Conservation (phyloP, 1,140 invertebrate species). For the Sycophaga agraensis region DNA sequence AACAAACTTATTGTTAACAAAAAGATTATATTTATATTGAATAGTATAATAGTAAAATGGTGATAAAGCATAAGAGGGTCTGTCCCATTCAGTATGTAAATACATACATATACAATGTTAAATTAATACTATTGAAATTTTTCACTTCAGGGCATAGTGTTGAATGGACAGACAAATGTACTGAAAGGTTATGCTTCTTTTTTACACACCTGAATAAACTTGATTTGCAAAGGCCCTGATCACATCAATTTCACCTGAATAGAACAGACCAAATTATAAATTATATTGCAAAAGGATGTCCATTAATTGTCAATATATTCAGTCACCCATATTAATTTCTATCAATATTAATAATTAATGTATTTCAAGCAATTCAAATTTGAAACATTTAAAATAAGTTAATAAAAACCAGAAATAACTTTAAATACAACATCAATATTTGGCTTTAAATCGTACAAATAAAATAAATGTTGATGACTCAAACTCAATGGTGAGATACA, state of each 20-base stretch:
- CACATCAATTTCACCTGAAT: conserved; percentile 61
- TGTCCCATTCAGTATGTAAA: conserved; percentile 54
- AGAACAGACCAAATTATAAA: conserved; percentile 60
- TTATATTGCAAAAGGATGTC: conserved; percentile 20
- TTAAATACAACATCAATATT: too few species aligned
- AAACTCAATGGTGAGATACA: too few species aligned
- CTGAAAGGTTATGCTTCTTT: conserved; percentile 28
- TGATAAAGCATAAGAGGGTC: conserved; percentile 35
- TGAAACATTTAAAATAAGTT: too few species aligned
- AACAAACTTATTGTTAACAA: conserved; percentile 3
- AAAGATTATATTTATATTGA: too few species aligned
- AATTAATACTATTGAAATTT: not conserved
- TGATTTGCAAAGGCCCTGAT: conserved; percentile 62
- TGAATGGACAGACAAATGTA: conserved; percentile 55
- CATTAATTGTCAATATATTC: not conserved
- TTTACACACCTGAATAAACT: conserved; percentile 67
- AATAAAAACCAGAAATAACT: too few species aligned
- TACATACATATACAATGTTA: not conserved
- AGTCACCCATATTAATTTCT: conserved; percentile 7
- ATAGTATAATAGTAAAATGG: conserved; percentile 11
- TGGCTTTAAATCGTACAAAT: too few species aligned
- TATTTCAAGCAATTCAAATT: too few species aligned
- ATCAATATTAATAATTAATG: not conserved
- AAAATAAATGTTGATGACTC: too few species aligned
- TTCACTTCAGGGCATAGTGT: conserved; percentile 36